phyloP scores from a whole-genome alignment of 2,113 vertebrate species.

The Caranx ignobilis region DNA sequence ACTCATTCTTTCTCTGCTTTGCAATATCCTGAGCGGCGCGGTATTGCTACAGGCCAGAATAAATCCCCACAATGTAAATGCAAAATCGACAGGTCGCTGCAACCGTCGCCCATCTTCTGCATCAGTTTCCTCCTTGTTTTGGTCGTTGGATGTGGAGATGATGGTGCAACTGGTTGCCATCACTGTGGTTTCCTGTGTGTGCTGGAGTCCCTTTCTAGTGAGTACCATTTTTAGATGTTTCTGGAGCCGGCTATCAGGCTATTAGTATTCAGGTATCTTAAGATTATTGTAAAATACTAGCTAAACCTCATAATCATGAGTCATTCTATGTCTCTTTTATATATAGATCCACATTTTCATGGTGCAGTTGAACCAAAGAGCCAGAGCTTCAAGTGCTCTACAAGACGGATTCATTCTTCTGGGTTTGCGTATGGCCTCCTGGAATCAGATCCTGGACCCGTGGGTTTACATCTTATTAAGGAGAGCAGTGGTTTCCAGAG shows the following conservation, averaged over 20 bases:
- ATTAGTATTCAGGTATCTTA: neutral
- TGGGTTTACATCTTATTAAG: conserved; percentile 93
- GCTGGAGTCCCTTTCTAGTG: conserved; percentile 90
- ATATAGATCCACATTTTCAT: conserved; percentile 73
- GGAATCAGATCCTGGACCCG: conserved; percentile 92
- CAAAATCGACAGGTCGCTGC: neutral
- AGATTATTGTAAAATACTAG: neutral
- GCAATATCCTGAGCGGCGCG: conserved; percentile 85
- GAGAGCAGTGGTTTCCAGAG: conserved; percentile 83
- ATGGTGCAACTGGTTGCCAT: conserved; percentile 87
- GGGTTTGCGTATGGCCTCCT: conserved; percentile 86
- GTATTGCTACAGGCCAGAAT: conserved; percentile 83
- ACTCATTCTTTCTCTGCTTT: conserved; percentile 83
- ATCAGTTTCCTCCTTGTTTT: conserved; percentile 53
- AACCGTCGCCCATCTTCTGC: conserved; percentile 15
- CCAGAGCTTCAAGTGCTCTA: neutral
- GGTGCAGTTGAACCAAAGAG: conserved; percentile 56
- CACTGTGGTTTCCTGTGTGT: conserved; percentile 88
- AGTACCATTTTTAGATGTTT: conserved; percentile 64
- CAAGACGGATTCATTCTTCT: conserved; percentile 78
- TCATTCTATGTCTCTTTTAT: conserved; percentile 26
- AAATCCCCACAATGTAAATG: conserved; percentile 26
- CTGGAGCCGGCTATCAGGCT: neutral
- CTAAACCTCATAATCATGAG: conserved; percentile 2
- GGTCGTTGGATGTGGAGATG: conserved; percentile 88